phyloP scores from a whole-genome alignment of 2,113 vertebrate genomes.

The Calidris pygmaea region DNA sequence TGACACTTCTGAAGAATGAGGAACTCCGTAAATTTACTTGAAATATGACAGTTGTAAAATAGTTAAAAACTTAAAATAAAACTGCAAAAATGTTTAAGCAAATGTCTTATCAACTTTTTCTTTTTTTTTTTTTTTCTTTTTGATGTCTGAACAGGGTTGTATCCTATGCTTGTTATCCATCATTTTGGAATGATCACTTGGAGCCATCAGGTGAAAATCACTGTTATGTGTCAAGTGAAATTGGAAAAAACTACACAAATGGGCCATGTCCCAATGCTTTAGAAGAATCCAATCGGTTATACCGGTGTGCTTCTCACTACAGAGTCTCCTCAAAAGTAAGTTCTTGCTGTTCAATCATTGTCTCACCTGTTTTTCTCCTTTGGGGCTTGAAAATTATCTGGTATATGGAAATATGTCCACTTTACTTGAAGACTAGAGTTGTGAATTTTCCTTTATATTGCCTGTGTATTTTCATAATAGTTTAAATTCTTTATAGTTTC shows the following conservation, averaged over 20 bases:
- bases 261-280: conserved; percentile 73
- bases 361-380: background rate
- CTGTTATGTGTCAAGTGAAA: conserved; percentile 71
- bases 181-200: conserved; percentile 65
- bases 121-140: background rate
- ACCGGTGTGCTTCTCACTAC: conserved; percentile 74
- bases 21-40: background rate
- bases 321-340: conserved; percentile 79
- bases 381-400: background rate
- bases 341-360: background rate
- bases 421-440: background rate
- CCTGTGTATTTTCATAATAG: background rate
- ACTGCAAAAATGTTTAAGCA: background rate
- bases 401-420: background rate
- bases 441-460: background rate
- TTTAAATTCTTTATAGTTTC: background rate
- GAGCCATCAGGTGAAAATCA: background rate
- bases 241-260: conserved; percentile 71
- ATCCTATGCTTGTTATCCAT: conserved; percentile 78
- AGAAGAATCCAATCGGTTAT: conserved; percentile 74
- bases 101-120: background rate
- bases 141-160: conserved; percentile 66
- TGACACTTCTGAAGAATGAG: background rate
- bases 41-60: background rate
- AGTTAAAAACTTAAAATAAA: background rate